These are phyloP conservation scores for Lumbricus terrestris DNA, from an alignment of 2,888 invertebrate species.

Conservation along the genomic window DNA sequence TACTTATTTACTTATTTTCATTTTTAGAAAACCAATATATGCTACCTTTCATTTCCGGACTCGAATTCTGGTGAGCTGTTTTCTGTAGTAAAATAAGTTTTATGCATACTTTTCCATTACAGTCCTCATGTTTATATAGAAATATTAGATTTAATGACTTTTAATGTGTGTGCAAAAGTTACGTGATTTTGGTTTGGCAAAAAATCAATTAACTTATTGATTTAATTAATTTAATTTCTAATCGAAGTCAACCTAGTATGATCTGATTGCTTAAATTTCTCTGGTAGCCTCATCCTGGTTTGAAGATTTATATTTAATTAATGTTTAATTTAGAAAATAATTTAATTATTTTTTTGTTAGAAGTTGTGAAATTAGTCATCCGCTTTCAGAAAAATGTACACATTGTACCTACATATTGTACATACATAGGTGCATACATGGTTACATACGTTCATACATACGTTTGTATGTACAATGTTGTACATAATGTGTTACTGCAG, in stretches of 20 bases:
- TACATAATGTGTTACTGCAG: background rate
- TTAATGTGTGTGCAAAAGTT: background rate
- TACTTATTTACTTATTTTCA: background rate
- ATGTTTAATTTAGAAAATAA: too few relatives aligned
- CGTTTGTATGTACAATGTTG: too few relatives aligned
- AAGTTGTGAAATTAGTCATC: too few relatives aligned
- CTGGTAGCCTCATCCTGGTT: too few relatives aligned
- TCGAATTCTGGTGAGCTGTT: constrained; percentile 75
- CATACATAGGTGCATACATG: too few relatives aligned
- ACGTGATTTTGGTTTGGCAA: background rate
- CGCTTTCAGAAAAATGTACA: too few relatives aligned
- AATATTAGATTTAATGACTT: background rate
- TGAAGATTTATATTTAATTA: too few relatives aligned
- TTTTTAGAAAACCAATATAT: constrained; percentile 68
- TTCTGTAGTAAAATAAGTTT: background rate
- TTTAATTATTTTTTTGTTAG: too few relatives aligned
- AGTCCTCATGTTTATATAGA: background rate
- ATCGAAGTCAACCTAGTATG: background rate
- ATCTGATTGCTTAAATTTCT: background rate
- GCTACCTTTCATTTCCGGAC: constrained; percentile 97
- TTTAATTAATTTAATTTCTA: background rate
- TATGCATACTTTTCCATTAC: background rate
- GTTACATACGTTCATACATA: too few relatives aligned
- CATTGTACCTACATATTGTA: too few relatives aligned
- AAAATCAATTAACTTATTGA: background rate